A percentile compares a stretch with the other conserved stretches of the same genome.
Conservation (phyloP, 1,140 invertebrate genomes). For the Lordiphosa collinella region DNA sequence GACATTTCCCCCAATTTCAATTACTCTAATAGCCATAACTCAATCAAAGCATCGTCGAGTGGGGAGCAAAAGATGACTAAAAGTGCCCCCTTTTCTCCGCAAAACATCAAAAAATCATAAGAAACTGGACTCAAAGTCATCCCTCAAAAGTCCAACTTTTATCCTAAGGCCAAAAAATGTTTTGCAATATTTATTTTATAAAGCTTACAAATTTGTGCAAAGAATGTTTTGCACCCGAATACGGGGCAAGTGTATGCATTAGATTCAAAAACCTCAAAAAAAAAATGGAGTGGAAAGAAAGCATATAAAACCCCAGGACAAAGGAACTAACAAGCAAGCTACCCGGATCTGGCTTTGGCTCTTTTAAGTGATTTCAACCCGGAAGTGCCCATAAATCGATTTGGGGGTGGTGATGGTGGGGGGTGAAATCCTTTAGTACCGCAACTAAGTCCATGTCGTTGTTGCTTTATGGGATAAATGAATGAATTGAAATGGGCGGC, state of each 20-base stretch:
- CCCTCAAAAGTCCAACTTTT: constrained; percentile 31
- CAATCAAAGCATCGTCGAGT: constrained; percentile 21
- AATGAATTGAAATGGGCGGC: constrained; percentile 74
- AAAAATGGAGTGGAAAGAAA: constrained; percentile 23
- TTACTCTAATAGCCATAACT: constrained; percentile 35
- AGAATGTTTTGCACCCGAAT: constrained; percentile 40
- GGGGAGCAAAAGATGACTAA: neutral
- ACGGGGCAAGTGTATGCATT: constrained; percentile 29
- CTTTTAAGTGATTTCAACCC: constrained; percentile 75
- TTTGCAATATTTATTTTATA: constrained; percentile 65
- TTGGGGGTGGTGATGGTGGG: constrained; percentile 26
- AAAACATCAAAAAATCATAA: constrained; percentile 14
- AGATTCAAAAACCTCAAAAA: constrained; percentile 9
- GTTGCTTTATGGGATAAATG: constrained; percentile 58
- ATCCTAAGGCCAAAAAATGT: neutral
- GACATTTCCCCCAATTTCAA: constrained; percentile 11
- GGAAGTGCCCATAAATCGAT: constrained; percentile 75
- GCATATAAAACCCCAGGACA: constrained; percentile 49
- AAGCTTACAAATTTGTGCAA: constrained; percentile 68
- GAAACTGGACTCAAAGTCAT: constrained; percentile 31
- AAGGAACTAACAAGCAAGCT: constrained; percentile 55
- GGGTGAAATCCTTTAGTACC: constrained; percentile 7
- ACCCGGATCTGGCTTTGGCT: constrained; percentile 11
- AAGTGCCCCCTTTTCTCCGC: neutral
- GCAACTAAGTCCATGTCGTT: constrained; percentile 11